Base-by-base conservation (phyloP, 1,140 invertebrate species). In the Cydia strobilella region DNA sequence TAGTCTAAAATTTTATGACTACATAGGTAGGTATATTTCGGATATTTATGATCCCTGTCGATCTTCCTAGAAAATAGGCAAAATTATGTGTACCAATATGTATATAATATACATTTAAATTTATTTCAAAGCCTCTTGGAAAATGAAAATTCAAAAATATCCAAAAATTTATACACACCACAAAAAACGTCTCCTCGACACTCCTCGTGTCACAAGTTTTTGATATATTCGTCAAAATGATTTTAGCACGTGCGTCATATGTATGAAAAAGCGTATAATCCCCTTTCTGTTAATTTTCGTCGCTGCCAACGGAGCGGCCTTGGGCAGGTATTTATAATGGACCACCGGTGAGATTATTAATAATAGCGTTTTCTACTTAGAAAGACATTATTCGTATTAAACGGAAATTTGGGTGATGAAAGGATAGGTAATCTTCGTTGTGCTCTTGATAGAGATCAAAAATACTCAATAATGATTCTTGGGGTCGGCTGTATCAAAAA, bases 241-340 rank as follows among this genome's bases (percentile, higher is more conserved):
- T 59, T 59, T 51, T 51, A 6, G 9, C 54, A 23, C 54, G 20
- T 59, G 54, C 54, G 54, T 59, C 54, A 59, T 23, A 23, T 59
- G 54, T 23, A 23, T 59, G 3, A 59, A 59, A 59, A 23, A 18
- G 51, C 51, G 54, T 59, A 59, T 59, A 59, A 59, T 59, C 12
- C 54, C 18, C 7, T 59, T 59, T 59, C 20, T 23, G 18, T 23
- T 59, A 59, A 23, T 59, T 59, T 59, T 59, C 18, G 15, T 54
- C 15, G 54, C 9, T 59, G 54, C 54, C 54, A 59, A 59, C 54
- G 51, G 2, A 5, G 51, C 20, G 54, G 20, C 54, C 54, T 59
- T 59, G 54, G 7, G 51, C 51, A 54, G 54, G 54, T 59, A 59
- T 59, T 59, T 59, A 3, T 23, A 59, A 59, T 59, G 54, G 54